phyloP scores from a whole-genome alignment of 1,140 invertebrate genomes.

The Trichoplusia ni region DNA sequence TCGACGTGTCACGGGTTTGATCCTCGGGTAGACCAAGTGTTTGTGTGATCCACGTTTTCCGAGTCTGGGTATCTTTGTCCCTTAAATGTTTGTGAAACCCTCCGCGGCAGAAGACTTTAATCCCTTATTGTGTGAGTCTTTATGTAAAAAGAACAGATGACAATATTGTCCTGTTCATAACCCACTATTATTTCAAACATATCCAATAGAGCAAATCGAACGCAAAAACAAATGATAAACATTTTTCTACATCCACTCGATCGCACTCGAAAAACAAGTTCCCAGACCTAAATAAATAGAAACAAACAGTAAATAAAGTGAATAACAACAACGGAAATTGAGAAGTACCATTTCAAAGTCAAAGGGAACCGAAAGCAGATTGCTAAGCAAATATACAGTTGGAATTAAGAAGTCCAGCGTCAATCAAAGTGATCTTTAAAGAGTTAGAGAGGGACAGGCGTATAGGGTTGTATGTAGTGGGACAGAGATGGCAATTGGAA shows the following conservation, averaged over 20 bases:
- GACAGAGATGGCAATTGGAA: constrained; percentile 38
- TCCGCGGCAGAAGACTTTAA: too few species aligned
- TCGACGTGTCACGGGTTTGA: too few species aligned
- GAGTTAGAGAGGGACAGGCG: constrained; percentile 26
- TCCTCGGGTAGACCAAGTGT: too few species aligned
- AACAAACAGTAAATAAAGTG: background rate
- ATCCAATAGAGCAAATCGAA: too few species aligned
- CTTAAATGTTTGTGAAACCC: too few species aligned
- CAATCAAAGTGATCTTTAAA: constrained; percentile 49
- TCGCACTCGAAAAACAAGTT: background rate
- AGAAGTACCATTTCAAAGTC: constrained; percentile 48
- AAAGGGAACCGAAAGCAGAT: constrained; percentile 54
- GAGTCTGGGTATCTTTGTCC: too few species aligned
- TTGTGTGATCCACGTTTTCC: too few species aligned
- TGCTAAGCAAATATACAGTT: constrained; percentile 53
- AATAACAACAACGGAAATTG: constrained; percentile 22
- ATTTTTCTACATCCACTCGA: background rate
- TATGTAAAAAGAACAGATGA: too few species aligned
- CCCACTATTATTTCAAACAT: too few species aligned
- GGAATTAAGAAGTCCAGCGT: constrained; percentile 44
- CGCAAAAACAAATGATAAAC: background rate
- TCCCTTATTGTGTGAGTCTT: too few species aligned
- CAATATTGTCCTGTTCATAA: too few species aligned
- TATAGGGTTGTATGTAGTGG: background rate
- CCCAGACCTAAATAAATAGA: background rate